These are phyloP conservation scores for Etheostoma perlongum DNA, from an alignment of 2,797 vertebrate genomes.

Conservation along the genomic window DNA sequence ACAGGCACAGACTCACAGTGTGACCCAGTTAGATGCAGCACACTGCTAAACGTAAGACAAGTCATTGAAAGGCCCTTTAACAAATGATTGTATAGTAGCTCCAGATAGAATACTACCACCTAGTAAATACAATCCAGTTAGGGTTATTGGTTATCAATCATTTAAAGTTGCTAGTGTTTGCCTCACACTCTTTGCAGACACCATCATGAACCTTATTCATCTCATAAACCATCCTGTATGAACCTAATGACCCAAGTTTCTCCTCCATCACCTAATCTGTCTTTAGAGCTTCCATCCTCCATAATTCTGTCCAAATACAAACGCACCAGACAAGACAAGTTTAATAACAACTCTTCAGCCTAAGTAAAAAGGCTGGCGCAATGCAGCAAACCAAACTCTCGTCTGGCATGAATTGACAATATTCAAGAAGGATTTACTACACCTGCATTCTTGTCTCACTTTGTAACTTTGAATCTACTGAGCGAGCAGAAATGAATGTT, in stretches of 20 bases:
- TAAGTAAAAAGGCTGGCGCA: conserved; percentile 59
- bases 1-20: not conserved
- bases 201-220: conserved; percentile 36
- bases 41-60: conserved; percentile 11
- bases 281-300: conserved; percentile 53
- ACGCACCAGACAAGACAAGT: conserved; percentile 62
- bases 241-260: conserved; percentile 50
- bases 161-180: not conserved
- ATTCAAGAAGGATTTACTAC: conserved; percentile 50
- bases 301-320: conserved; percentile 69
- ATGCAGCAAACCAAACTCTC: conserved; percentile 39
- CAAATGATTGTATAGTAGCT: not conserved
- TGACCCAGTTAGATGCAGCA: conserved; percentile 33
- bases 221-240: conserved; percentile 51
- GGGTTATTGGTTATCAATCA: conserved; percentile 7
- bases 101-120: not conserved
- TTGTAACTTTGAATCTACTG: conserved; percentile 23
- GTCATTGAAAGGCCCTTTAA: conserved; percentile 19
- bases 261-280: conserved; percentile 60
- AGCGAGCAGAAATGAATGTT: conserved; percentile 35
- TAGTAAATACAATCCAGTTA: not conserved
- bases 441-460: conserved; percentile 40
- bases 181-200: not conserved
- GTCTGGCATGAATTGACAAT: conserved; percentile 69
- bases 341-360: conserved; percentile 27